phyloP scores from a whole-genome alignment of 2,113 vertebrate species.

The Pachyramphus minor region DNA sequence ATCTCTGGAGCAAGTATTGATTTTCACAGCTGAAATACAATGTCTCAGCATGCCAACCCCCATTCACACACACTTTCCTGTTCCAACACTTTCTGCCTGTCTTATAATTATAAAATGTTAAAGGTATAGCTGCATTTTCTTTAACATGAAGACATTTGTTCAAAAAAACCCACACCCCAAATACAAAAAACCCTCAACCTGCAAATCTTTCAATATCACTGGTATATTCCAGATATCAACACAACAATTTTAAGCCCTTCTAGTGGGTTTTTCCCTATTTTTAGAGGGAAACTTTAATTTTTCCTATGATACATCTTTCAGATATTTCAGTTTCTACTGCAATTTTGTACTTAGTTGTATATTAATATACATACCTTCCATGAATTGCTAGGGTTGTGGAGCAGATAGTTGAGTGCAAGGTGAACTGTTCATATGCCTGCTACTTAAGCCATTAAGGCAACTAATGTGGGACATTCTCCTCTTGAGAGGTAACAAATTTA shows the following conservation, averaged over 20 bases:
- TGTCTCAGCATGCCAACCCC: conserved; percentile 30
- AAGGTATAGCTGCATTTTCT: conserved; percentile 19
- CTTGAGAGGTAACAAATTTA: background rate
- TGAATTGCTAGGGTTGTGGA: fast-evolving
- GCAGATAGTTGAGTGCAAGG: background rate
- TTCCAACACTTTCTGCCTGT: conserved; percentile 25
- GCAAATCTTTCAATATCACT: background rate
- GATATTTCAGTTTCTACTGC: background rate
- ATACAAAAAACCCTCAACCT: background rate
- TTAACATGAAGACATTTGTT: background rate
- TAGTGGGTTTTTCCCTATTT: background rate
- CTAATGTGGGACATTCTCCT: background rate
- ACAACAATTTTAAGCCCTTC: background rate
- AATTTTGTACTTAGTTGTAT: background rate
- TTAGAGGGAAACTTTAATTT: background rate
- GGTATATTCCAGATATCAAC: background rate
- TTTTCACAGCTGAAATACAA: conserved; percentile 68
- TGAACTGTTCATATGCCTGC: background rate
- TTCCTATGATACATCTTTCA: background rate
- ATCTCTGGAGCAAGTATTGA: conserved; percentile 66
- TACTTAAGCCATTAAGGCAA: background rate
- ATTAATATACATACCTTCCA: background rate
- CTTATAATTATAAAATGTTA: conserved; percentile 63
- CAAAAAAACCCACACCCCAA: background rate
- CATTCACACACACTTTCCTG: conserved; percentile 8